Percentiles rank a stretch among this genome's conserved stretches.
Conservation (phyloP, 2,797 vertebrate genomes). For the Peromyscus aztecus region DNA sequence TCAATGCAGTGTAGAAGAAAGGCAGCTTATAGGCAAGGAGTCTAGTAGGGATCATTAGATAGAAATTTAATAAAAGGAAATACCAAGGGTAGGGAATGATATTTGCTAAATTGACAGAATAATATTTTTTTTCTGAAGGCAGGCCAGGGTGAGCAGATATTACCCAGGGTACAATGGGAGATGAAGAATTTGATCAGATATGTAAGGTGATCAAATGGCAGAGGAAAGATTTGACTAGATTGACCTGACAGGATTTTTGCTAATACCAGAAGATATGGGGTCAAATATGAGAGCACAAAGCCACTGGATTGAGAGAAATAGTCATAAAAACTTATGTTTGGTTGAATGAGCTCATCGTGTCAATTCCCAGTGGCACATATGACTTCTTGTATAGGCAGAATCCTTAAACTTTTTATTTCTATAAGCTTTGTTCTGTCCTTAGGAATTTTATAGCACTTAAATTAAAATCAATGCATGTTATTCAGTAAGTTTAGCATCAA, state of each 20-base stretch:
- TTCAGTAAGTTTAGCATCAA: not conserved
- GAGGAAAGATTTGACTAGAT: not conserved
- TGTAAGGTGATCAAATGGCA: not conserved
- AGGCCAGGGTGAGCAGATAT: not conserved
- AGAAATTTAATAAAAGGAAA: not conserved
- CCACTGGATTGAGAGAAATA: not conserved
- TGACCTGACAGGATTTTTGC: not conserved
- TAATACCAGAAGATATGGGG: not conserved
- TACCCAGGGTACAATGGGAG: not conserved
- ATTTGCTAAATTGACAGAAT: not conserved
- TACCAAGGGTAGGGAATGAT: not conserved
- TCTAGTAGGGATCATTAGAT: not conserved
- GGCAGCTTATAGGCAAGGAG: not conserved
- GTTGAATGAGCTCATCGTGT: not conserved
- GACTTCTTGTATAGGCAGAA: not conserved
- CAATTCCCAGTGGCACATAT: not conserved
- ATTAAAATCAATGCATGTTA: not conserved
- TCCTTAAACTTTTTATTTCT: not conserved
- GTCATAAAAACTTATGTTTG: no score
- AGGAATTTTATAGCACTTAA: not conserved
- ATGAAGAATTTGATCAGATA: not conserved
- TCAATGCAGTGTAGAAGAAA: not conserved
- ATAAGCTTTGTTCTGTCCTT: not conserved
- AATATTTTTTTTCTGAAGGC: not conserved
- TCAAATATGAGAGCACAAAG: not conserved